Percentiles rank a stretch among this genome's conserved stretches.
These are phyloP conservation scores for Odontothrips loti DNA, from an alignment of 2,888 invertebrate genomes.

Conservation along the genomic window DNA sequence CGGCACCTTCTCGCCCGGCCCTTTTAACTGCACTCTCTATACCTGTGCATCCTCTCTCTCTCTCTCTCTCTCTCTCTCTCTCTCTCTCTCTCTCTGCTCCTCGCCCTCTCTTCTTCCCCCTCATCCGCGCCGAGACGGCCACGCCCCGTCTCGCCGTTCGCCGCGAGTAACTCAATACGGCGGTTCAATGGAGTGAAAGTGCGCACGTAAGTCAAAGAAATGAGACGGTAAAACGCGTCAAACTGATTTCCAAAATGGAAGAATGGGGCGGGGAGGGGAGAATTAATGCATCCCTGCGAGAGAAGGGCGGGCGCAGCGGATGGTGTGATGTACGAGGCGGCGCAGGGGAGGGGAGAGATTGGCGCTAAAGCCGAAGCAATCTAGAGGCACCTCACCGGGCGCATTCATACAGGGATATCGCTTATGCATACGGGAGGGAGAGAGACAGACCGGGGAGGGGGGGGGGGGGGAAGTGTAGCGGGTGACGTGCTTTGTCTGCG, in stretches of 20 bases:
- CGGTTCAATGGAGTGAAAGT: neutral
- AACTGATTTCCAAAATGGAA: neutral
- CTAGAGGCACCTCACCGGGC: too few relatives aligned
- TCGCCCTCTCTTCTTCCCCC: neutral
- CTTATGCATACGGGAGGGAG: neutral
- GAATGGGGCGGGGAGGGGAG: neutral
- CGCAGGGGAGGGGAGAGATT: neutral
- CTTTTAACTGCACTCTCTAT: conserved; percentile 8
- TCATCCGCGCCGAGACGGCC: neutral
- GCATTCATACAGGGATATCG: too few relatives aligned
- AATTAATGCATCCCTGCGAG: neutral
- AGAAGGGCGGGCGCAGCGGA: too few relatives aligned
- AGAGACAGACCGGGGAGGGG: neutral
- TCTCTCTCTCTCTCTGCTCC: neutral
- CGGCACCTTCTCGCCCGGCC: neutral
- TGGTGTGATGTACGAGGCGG: neutral
- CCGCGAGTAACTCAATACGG: neutral
- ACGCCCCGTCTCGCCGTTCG: neutral
- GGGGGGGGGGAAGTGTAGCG: too few relatives aligned
- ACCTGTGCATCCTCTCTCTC: neutral
- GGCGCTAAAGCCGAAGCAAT: too few relatives aligned
- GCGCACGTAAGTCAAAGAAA: conserved; percentile 1
- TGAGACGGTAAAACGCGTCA: neutral
- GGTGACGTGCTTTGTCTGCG: too few relatives aligned
- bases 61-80: too few relatives aligned